Evolutionary conservation across 2,113 vertebrate genomes (phyloP).

Genomic region (Cyphomyrus discorhynchus): DNA sequence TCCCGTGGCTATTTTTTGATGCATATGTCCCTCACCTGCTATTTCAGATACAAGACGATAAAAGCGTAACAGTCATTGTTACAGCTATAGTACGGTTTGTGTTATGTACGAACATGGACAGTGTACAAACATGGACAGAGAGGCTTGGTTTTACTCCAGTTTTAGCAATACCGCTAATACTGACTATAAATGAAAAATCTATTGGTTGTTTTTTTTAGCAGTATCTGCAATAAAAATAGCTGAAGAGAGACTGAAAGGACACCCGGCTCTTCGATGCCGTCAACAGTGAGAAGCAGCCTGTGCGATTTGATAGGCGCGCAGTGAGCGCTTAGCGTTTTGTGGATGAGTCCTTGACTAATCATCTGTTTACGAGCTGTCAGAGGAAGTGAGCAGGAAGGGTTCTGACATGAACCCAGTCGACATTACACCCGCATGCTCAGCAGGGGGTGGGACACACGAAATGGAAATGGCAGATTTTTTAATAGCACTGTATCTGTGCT

Average conservation of each 20-base stretch:
- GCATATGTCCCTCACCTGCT: background rate
- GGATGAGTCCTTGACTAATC: conserved; percentile 50
- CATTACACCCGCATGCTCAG: background rate
- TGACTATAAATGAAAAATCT: background rate
- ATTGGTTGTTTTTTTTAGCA: background rate
- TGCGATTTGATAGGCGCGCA: conserved; percentile 37
- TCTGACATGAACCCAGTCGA: conserved; percentile 14
- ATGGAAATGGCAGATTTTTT: background rate
- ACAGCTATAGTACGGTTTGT: background rate
- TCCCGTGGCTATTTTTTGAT: background rate
- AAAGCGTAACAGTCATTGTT: background rate
- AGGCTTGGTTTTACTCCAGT: background rate
- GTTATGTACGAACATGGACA: background rate
- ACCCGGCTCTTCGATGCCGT: conserved; percentile 42
- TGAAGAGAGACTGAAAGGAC: conserved; percentile 19
- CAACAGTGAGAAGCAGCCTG: conserved; percentile 26
- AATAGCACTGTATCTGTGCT: background rate
- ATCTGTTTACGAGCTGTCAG: conserved; percentile 50
- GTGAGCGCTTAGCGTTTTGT: conserved; percentile 35
- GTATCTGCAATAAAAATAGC: background rate
- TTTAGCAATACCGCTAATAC: background rate
- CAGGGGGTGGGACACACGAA: background rate
- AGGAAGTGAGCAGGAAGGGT: conserved; percentile 16
- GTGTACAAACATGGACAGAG: background rate
- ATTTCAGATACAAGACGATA: background rate